Evolutionary conservation across 2,113 vertebrate genomes (phyloP), one percentile per base, ranked within the genome.

Genomic region (Pipra filicauda): DNA sequence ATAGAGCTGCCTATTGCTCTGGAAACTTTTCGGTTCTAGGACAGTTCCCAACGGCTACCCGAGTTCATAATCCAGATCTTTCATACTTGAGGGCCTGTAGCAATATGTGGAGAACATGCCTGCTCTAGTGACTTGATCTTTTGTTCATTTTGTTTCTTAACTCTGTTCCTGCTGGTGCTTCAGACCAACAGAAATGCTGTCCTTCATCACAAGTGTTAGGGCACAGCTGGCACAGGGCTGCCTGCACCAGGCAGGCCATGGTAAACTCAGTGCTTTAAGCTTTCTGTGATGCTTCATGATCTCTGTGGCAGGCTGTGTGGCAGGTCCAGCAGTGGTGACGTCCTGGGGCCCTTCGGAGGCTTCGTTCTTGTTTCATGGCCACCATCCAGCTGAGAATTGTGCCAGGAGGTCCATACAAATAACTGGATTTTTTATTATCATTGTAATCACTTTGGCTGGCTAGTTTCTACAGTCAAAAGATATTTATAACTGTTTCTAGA

Each of bases 211-310:
- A 37, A 11, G 8, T n/a, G 22, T 33, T 1, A 3, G 37, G 62
- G 33, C 62, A 43, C 4, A 2, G 37, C 61, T 86, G 69, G 44
- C 54, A 33, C 2, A 2, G 23, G 48, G 41, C 39, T 87, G 33
- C 59, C 64, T 61, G 35, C 7, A 5, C 33, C 43, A 51, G 71
- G 59, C 67, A 76, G 28, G n/a, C 11, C 13, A 19, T 8, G 33
- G 12, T 10, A n/a, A 59, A 30, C 5, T 31, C 18, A 0, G 5
- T 12, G 22, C 23, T 46, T 59, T 22, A 10, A 0, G 0, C 12
- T 91, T 57, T 39, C 66, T 27, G 19, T 64, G 55, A 27, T 9
- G 2, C 48, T 35, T 33, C 14, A 6, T 0, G 0, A 11, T 69
- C n/a, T 49, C 57, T 26, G 18, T 19, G 26, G 15, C 61, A 64